Conservation (phyloP, 2,113 vertebrate species). For the Corythoichthys intestinalis region DNA sequence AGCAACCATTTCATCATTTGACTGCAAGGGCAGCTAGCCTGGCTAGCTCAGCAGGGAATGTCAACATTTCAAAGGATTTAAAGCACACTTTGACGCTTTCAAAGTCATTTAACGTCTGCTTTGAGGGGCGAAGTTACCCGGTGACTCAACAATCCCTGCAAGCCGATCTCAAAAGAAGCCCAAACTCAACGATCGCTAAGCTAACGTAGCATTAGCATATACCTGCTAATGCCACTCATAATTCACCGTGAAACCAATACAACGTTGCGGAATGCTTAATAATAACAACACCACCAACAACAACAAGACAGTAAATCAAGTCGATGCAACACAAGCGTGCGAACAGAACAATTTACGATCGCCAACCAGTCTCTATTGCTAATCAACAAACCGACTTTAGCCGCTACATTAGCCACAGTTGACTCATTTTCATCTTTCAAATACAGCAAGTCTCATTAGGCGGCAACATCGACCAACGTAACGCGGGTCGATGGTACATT, state of each 20-base stretch:
- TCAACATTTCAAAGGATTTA: constrained; percentile 2
- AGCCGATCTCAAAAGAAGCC: background rate
- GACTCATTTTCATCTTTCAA: constrained; percentile 1
- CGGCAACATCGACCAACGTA: constrained; percentile 4
- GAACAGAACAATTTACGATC: background rate
- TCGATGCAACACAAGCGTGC: background rate
- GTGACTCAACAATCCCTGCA: background rate
- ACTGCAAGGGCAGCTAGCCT: constrained; percentile 2
- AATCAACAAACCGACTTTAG: constrained; percentile 55
- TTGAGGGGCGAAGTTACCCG: background rate
- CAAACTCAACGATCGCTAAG: constrained; percentile 27
- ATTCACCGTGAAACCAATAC: background rate
- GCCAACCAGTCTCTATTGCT: constrained; percentile 1
- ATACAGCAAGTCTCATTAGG: background rate
- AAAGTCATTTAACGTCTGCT: background rate
- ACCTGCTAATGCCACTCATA: constrained; percentile 1
- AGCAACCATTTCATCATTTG: constrained; percentile 4
- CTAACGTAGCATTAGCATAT: constrained; percentile 41
- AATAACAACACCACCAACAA: background rate
- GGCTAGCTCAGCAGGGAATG: constrained; percentile 34
- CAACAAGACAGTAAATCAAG: background rate
- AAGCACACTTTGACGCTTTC: background rate
- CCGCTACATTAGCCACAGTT: constrained; percentile 27
- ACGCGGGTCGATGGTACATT: background rate
- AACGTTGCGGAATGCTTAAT: background rate